A percentile compares a stretch with the other conserved stretches of the same genome.
Conservation (phyloP, 2,797 vertebrate species). For the Ceyx erithaca region DNA sequence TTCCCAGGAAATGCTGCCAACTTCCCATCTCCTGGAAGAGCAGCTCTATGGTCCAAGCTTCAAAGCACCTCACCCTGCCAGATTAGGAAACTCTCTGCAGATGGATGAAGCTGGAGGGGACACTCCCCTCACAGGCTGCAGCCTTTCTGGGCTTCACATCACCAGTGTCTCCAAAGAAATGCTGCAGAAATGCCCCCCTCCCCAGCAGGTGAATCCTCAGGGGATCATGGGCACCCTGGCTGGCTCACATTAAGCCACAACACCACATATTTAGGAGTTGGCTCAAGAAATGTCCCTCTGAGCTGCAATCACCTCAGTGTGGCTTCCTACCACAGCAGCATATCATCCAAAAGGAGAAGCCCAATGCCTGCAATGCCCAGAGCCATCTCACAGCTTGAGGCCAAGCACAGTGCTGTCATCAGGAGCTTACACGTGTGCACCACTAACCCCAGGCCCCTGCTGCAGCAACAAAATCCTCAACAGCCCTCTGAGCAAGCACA, state of each 20-base stretch:
- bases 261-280: accelerated
- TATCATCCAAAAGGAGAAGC: background rate
- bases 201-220: too few relatives aligned
- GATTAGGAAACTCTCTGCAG: background rate
- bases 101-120: background rate
- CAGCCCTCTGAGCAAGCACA: background rate
- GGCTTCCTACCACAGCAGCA: background rate
- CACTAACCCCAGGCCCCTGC: background rate
- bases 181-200: background rate
- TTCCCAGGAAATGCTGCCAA: background rate
- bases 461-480: background rate
- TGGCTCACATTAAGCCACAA: background rate
- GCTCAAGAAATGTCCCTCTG: background rate
- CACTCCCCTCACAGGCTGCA: background rate
- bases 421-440: accelerated
- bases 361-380: accelerated
- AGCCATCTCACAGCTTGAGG: background rate
- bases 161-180: background rate
- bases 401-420: background rate
- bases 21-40: background rate
- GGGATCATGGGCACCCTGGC: accelerated
- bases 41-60: background rate
- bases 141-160: background rate
- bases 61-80: background rate
- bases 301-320: background rate